Evolutionary conservation across 2,888 invertebrate genomes (phyloP), one percentile per base, ranked within the genome.

Genomic region (Campaea margaritaria): DNA sequence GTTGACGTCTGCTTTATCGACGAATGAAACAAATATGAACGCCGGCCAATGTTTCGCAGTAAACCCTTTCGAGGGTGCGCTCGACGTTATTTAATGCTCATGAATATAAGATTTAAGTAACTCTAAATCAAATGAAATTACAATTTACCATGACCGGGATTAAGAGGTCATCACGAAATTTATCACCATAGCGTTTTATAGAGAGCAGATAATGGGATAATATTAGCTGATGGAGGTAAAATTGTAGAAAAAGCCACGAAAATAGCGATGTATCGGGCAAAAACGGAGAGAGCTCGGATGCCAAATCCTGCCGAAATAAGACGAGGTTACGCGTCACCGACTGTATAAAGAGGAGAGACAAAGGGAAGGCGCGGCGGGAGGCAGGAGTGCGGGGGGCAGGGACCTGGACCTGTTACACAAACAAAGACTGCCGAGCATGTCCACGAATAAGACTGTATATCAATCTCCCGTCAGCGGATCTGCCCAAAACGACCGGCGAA

Each of bases 391-490:
- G 72, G 74, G 65, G 68, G 68, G 76, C 73, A 71, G 69, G 69
- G 67, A 62, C 56, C 60, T 64, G 69, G 85, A 88, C 89, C 89
- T 87, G 89, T 89, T 86, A 82, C 83, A 85, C 85, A 87, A 89
- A 92, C 91, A 91, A 91, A 91, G 91, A 87, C 86, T 86, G 83
- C 85, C 82, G 85, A 80, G 84, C 87, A 83, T 87, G 90, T 90
- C 91, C 87, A 75, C 89, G 84, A 85, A 86, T 85, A 84, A 81
- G 87, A 83, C 87, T 81, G 85, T 91, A 91, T 91, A 92, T 92
- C 92, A 92, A 92, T 92, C 92, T 88, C 81, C 75, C 87, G 89
- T 91, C 92, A 91, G 82, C 85, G 80, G 85, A 83, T 85, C 87
- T 85, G 85, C 86, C 90, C 87, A 86, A 90, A 90, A 88, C 86